Conservation (phyloP, 2,888 invertebrate genomes). For the Erannis defoliaria region DNA sequence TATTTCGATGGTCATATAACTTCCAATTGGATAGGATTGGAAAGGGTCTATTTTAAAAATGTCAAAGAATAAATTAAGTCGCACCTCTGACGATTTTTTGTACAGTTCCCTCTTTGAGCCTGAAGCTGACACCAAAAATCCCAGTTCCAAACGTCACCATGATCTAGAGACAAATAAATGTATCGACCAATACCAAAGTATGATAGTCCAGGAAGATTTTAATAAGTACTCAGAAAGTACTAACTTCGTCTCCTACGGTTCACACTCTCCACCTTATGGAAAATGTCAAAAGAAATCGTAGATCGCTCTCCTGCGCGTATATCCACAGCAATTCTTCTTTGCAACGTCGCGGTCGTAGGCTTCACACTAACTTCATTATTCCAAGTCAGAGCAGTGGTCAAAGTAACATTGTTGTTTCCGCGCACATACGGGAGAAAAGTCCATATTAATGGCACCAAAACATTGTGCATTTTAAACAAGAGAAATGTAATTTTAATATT, state of each 20-base stretch:
- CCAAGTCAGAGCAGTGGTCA: slow-evolving; percentile 52
- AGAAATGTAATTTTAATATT: slow-evolving; percentile 43
- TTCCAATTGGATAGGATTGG: slow-evolving; percentile 30
- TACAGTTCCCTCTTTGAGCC: slow-evolving; percentile 59
- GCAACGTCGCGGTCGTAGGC: slow-evolving; percentile 51
- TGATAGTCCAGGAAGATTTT: not conserved
- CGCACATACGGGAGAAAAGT: slow-evolving; percentile 30
- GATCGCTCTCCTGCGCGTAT: slow-evolving; percentile 22
- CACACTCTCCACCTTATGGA: slow-evolving; percentile 31
- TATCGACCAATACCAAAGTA: not conserved
- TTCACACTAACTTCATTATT: slow-evolving; percentile 47
- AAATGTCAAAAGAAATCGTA: slow-evolving; percentile 46
- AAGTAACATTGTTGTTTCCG: slow-evolving; percentile 34
- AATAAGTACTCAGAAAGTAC: not conserved
- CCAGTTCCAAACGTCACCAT: slow-evolving; percentile 62
- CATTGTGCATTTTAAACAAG: slow-evolving; percentile 39
- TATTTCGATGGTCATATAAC: slow-evolving; percentile 38
- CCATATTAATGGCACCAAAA: slow-evolving; percentile 32
- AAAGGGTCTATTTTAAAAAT: slow-evolving; percentile 25
- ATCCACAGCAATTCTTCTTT: slow-evolving; percentile 49
- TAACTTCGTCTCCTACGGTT: slow-evolving; percentile 47
- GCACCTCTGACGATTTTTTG: slow-evolving; percentile 45
- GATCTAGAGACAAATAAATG: slow-evolving; percentile 46
- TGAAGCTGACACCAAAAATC: slow-evolving; percentile 70
- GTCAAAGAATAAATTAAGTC: slow-evolving; percentile 28